Conservation (phyloP, 2,888 invertebrate species). For the Choristoneura rosaceana region DNA sequence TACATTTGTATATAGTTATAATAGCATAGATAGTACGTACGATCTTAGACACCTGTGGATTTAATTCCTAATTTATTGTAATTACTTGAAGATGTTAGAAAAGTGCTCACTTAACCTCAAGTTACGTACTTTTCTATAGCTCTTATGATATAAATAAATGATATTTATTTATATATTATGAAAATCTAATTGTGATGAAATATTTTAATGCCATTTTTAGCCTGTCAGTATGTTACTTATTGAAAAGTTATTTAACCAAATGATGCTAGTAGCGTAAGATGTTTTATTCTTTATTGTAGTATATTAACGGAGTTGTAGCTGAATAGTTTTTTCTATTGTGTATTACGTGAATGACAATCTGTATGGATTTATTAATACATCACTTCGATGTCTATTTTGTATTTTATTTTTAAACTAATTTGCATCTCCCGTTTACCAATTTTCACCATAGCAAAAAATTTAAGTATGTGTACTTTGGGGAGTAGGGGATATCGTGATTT, state of each 20-base stretch:
- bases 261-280: conserved; percentile 81
- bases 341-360: conserved; percentile 78
- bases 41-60: conserved; percentile 46
- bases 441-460: not conserved
- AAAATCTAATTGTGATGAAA: conserved; percentile 77
- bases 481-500: no score
- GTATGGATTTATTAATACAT: conserved; percentile 83
- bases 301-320: conserved; percentile 71
- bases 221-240: conserved; percentile 78
- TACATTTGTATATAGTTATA: conserved; percentile 64
- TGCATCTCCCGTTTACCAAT: not conserved
- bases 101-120: conserved; percentile 32
- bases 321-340: conserved; percentile 79
- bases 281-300: conserved; percentile 75
- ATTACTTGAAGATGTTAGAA: conserved; percentile 33
- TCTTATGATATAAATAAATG: conserved; percentile 44
- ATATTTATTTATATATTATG: conserved; percentile 72
- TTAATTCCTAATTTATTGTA: conserved; percentile 55
- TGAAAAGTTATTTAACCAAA: conserved; percentile 81
- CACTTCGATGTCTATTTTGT: conserved; percentile 72
- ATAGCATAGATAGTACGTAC: conserved; percentile 44
- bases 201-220: conserved; percentile 82
- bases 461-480: no score
- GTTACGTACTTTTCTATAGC: conserved; percentile 39
- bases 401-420: conserved; percentile 39